Base-by-base conservation (phyloP, 2,888 invertebrate species). In the Hirtodrosophila confusa region DNA sequence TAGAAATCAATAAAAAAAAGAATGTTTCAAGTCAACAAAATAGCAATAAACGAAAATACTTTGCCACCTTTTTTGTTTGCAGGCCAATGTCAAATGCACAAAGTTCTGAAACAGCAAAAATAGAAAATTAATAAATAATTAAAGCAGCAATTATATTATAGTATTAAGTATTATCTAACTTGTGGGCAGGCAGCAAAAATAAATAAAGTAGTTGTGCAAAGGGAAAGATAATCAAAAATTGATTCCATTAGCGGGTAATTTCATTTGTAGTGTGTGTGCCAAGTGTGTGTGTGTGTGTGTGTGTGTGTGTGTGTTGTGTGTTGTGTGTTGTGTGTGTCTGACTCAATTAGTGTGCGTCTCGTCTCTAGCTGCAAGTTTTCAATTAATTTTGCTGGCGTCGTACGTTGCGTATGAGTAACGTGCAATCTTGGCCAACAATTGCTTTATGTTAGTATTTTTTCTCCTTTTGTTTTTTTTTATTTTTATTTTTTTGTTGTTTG, bases 341-440 rank as follows among this genome's bases (percentile, higher is more conserved):
- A 53, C 23, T 49, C 33, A 35, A 53, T 54, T 48, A 41, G 27
- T 57, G 17, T 39, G 39, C 27, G 65, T 58, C 53, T 67, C 35
- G 23, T 60, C 11, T 45, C 40, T 50, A 60, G 55, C 17, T 17
- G 17, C 17, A 17, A 17, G 17, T 17, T 17, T 56, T 45, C 51
- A 56, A 55, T 56, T 49, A 41, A 44, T 40, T 56, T 56, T 41
- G 44, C 51, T 53, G 39, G 29, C 62, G 57, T 17, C 37, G 23
- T 12, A 69, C 69, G 51, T 33, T 53, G 69, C 69, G 69, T 69
- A 69, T 69, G 69, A 69, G 69, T 69, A 69, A 69, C 44, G 37
- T 45, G 31, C 33, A 17, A 17, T 17, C 17, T 17, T 17, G 17
- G 47, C 7, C 11, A 11, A 29, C 41, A n/a, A 27, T 17, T 17